Conservation (phyloP, 2,113 vertebrate genomes). For the Pseudonaja textilis region DNA sequence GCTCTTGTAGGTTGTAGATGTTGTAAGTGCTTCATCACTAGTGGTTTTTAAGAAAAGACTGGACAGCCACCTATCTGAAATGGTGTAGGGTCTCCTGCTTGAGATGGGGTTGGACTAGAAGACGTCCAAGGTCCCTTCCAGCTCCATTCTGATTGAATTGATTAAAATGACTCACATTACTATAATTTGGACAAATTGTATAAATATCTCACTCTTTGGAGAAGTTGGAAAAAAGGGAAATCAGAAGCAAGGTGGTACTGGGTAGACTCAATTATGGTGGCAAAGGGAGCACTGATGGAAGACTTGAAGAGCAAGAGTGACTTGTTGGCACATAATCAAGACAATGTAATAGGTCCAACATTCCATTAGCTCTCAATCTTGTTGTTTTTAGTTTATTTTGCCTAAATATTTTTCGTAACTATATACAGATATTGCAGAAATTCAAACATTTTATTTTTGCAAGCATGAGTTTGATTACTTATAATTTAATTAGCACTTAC, state of each 20-base stretch:
- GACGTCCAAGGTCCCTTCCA: too few species aligned
- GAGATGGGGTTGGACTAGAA: too few species aligned
- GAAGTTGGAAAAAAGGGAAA: background rate
- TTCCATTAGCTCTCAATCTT: background rate
- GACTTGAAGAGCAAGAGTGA: background rate
- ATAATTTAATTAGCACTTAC: constrained; percentile 70
- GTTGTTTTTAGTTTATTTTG: background rate
- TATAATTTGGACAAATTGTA: background rate
- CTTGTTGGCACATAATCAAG: background rate
- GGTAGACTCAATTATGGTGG: background rate
- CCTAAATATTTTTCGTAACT: background rate
- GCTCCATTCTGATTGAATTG: too few species aligned
- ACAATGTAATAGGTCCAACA: background rate
- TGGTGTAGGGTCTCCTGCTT: too few species aligned
- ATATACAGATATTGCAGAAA: background rate
- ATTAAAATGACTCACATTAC: background rate
- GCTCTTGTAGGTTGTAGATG: too few species aligned
- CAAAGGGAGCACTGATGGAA: background rate
- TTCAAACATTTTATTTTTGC: background rate
- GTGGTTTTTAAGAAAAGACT: too few species aligned
- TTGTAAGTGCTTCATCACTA: too few species aligned
- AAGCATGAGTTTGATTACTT: background rate
- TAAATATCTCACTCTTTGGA: background rate
- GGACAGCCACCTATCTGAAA: too few species aligned
- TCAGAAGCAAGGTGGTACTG: background rate